Base-by-base conservation (phyloP, 2,113 vertebrate species). In the Alosa alosa region DNA sequence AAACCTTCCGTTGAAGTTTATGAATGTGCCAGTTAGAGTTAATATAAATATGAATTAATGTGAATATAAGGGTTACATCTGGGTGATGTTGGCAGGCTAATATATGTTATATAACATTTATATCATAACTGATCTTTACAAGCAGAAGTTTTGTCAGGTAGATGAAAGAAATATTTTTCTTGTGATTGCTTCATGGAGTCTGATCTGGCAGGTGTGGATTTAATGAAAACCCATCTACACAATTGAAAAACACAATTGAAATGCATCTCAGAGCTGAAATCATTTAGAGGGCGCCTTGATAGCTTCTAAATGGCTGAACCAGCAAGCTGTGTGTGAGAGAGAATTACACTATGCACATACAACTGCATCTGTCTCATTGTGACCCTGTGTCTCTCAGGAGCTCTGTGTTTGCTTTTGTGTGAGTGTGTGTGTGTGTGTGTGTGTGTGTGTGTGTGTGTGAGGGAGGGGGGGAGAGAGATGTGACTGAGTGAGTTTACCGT, bases 251-350 rank as follows among this genome's bases (percentile, higher is more conserved):
- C 10, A 9, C 72, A 57, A 81, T 22, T 83, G 20, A 83, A 83
- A 81, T 86, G 49, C 47, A 81, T 36, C 22, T 18, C 64, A 75
- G 20, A 18, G 52, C 68, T 83, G 39, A 81, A 83, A 81, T 83
- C n/a, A 64, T 78, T 36, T 15, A 78, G 31, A 4, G 31, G 41
- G 13, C 11, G 10, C 13, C 11, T 78, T 2, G 4, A 20, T 20
- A n/a, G 18, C 18, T 18, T 60, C 55, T 60, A 60, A 18, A 60
- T 18, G 20, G 20, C 55, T 22, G 18, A 60, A 60, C 55, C 18
- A 60, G 55, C 20, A 60, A 6, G 20, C 55, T 49, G 47, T 49
- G 47, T 49, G 47, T 49, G 47, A 4, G 3, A 15, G 50, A 15
- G 50, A 52, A 52, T 15, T 52, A 10, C 50, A 52, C 50, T 15